These are phyloP conservation scores for Engystomops pustulosus DNA, from an alignment of 2,113 vertebrate species.

Conservation along the genomic window DNA sequence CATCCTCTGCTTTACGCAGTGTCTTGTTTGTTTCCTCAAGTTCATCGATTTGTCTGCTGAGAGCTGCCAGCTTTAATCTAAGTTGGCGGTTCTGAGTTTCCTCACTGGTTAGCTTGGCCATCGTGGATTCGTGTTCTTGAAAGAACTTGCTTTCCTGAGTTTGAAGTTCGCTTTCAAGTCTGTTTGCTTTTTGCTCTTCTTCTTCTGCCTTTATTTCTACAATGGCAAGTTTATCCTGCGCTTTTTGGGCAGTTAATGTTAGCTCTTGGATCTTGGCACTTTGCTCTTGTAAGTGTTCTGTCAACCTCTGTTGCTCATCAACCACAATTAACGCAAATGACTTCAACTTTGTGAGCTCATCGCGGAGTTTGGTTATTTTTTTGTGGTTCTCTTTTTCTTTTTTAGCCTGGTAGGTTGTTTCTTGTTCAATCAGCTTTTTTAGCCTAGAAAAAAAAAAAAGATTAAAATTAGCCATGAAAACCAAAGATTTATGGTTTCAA, in stretches of 20 bases:
- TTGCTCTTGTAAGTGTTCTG: conserved; percentile 84
- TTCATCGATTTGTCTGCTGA: conserved; percentile 91
- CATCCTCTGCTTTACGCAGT: conserved; percentile 89
- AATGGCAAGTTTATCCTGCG: conserved; percentile 81
- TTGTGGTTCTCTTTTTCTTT: conserved; percentile 86
- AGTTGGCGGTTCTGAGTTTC: conserved; percentile 92
- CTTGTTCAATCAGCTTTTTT: conserved; percentile 90
- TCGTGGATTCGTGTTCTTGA: conserved; percentile 87
- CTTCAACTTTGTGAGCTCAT: conserved; percentile 92
- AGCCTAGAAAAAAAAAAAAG: conserved; percentile 78
- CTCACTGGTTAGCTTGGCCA: conserved; percentile 91
- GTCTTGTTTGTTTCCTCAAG: conserved; percentile 94
- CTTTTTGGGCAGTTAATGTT: conserved; percentile 75
- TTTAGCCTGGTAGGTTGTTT: conserved; percentile 82
- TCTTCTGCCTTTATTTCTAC: conserved; percentile 81
- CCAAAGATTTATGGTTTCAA: neutral
- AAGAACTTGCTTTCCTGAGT: conserved; percentile 75
- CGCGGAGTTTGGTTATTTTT: conserved; percentile 82
- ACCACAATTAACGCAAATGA: conserved; percentile 95
- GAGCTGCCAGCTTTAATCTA: conserved; percentile 85
- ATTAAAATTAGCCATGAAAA: conserved; percentile 1
- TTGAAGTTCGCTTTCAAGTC: conserved; percentile 83
- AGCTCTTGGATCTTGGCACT: conserved; percentile 84
- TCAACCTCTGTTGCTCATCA: conserved; percentile 92
- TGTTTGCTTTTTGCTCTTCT: conserved; percentile 83